Evolutionary conservation across 1,140 invertebrate species (phyloP).

Genomic region (Drosophila rhopaloa): DNA sequence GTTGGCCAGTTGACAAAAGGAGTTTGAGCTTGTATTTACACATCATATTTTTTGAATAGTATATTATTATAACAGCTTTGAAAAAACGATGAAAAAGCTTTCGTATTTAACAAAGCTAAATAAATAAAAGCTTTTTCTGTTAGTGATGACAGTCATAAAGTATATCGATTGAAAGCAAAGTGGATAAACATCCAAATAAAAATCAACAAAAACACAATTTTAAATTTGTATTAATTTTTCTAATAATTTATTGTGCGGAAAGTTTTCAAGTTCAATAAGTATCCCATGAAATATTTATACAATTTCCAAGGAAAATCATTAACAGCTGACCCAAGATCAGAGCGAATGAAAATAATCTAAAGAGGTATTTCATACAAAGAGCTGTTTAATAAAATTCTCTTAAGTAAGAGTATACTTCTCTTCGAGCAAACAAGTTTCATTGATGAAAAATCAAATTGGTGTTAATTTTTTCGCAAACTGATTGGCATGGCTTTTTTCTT

Average conservation of each 20-base stretch:
- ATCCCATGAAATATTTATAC: slow-evolving; percentile 6
- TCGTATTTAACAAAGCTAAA: slow-evolving; percentile 30
- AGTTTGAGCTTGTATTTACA: background rate
- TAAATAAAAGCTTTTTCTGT: slow-evolving; percentile 39
- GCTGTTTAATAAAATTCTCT: background rate
- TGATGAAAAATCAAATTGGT: slow-evolving; percentile 36
- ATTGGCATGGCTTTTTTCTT: slow-evolving; percentile 15
- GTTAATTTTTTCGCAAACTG: slow-evolving; percentile 27
- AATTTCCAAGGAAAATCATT: slow-evolving; percentile 4
- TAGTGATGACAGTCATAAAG: slow-evolving; percentile 5
- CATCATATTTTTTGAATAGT: slow-evolving; percentile 28
- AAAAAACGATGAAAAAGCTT: slow-evolving; percentile 37
- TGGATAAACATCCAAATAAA: background rate
- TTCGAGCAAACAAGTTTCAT: slow-evolving; percentile 20
- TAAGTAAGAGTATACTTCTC: background rate
- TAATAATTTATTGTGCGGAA: background rate
- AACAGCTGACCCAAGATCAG: slow-evolving; percentile 22
- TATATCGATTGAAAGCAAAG: slow-evolving; percentile 9
- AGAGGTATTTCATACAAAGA: background rate
- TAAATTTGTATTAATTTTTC: slow-evolving; percentile 11
- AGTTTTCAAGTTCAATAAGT: slow-evolving; percentile 24
- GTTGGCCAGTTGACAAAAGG: background rate
- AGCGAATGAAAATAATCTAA: background rate
- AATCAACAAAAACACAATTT: background rate
- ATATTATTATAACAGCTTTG: slow-evolving; percentile 16